Evolutionary conservation across 2,888 invertebrate genomes (phyloP), one percentile per base, ranked within the genome.

Genomic region (Chymomyza procnemis): DNA sequence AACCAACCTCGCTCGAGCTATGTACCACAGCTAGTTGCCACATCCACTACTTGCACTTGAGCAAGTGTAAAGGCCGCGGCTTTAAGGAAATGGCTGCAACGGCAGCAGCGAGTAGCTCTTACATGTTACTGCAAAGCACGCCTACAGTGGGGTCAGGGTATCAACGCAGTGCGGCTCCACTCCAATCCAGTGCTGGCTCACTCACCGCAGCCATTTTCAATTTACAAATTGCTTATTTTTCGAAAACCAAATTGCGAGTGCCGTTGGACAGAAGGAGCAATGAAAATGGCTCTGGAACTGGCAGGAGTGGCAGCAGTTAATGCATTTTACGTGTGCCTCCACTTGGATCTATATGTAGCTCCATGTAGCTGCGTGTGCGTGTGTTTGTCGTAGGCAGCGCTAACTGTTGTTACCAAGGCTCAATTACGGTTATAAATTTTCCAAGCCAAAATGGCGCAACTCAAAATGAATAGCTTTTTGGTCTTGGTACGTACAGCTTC

Each of bases 191-290:
- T 34, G n/a, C 14, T 12, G n/a, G 55, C 52, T 6, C 46, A 48
- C 34, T 41, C 62, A 21, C 69, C 70, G 60, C 69, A 74, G 74
- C 75, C 87, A 79, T 80, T 87, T 87, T 87, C 85, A 85, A 87
- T 85, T 85, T 85, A 85, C 87, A 85, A 85, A 85, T 85, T 85
- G 85, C 85, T 85, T 87, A 85, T 87, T 85, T 85, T 85, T 87
- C 75, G 80, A 76, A 81, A 78, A 76, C 80, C 78, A 84, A 86
- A 83, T 81, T 80, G 86, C 84, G 80, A 87, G 86, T 83, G 85
- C 80, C 84, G 55, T 86, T 77, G 78, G 80, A 74, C 79, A 47
- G 26, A 58, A 55, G 64, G 16, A 64, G 55, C 64, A 21, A 50
- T 50, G 50, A 22, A 21, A 54, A 41, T 14, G 21, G 54, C 63